Conservation (phyloP, 1,140 invertebrate species). For the Colletes latitarsis region DNA sequence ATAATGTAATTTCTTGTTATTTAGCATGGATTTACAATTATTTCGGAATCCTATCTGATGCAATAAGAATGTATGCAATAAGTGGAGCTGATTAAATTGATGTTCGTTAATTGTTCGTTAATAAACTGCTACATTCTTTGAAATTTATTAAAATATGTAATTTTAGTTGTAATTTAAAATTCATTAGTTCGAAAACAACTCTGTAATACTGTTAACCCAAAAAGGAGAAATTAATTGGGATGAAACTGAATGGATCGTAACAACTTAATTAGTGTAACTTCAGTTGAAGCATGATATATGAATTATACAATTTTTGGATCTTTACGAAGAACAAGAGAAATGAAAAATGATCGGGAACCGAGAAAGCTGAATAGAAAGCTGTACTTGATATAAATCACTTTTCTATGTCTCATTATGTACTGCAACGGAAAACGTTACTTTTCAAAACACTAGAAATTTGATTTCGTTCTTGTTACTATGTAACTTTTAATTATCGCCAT, state of each 20-base stretch:
- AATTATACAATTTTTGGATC: conserved; percentile 19
- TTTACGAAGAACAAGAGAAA: neutral
- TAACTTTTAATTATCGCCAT: neutral
- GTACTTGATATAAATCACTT: conserved; percentile 4
- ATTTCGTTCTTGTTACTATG: neutral
- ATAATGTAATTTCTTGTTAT: too few relatives aligned
- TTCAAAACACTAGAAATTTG: neutral
- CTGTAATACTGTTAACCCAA: neutral
- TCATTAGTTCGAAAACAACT: conserved; percentile 1
- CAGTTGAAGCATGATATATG: neutral
- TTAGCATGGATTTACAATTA: neutral
- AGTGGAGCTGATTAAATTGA: neutral
- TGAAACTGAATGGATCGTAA: conserved; percentile 13
- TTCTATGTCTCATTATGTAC: neutral
- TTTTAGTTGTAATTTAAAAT: conserved; percentile 13
- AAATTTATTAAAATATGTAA: neutral
- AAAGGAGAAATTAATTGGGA: conserved; percentile 16
- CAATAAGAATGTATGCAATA: neutral
- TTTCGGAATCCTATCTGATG: neutral
- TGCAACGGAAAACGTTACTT: neutral
- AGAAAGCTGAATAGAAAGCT: conserved; percentile 31
- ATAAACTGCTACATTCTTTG: neutral
- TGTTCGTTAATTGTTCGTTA: too few relatives aligned
- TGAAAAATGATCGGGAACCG: neutral
- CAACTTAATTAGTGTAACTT: conserved; percentile 27